Conservation (phyloP, 2,113 vertebrate species). For the Eclectus roratus region DNA sequence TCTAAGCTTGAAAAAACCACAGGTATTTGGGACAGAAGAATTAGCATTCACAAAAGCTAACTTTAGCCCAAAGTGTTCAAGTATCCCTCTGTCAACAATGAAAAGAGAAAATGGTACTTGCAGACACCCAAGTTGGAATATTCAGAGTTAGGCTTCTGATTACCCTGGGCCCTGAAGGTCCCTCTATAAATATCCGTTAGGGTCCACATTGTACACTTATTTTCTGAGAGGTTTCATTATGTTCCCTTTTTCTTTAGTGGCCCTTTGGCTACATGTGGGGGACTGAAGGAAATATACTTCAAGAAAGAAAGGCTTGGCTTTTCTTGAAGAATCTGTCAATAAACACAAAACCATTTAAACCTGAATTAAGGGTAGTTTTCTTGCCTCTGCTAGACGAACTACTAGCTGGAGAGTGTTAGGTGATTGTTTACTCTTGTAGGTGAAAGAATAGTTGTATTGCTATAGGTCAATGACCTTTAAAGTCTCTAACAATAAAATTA, state of each 20-base stretch:
- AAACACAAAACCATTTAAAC: background rate
- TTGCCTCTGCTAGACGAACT: background rate
- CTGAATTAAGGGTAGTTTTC: background rate
- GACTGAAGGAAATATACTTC: background rate
- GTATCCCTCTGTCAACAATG: background rate
- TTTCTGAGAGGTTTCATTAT: background rate
- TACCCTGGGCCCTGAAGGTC: background rate
- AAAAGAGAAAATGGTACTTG: background rate
- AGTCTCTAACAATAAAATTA: background rate
- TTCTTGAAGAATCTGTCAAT: background rate
- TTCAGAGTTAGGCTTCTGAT: background rate
- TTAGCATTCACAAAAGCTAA: background rate
- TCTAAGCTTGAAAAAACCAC: background rate
- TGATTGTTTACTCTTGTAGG: background rate
- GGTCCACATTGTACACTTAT: background rate
- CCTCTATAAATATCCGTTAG: background rate
- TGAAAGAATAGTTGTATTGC: background rate
- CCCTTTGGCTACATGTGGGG: background rate
- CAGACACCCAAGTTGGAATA: background rate
- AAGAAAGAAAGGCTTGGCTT: background rate
- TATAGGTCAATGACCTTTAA: background rate
- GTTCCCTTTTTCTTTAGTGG: background rate
- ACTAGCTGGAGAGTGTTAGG: background rate
- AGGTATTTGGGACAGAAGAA: background rate
- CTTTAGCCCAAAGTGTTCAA: background rate